Evolutionary conservation across 30 jellyfish, hydroid and myxozoan species (phyloP).

Genomic region (Cassiopea andromeda): DNA sequence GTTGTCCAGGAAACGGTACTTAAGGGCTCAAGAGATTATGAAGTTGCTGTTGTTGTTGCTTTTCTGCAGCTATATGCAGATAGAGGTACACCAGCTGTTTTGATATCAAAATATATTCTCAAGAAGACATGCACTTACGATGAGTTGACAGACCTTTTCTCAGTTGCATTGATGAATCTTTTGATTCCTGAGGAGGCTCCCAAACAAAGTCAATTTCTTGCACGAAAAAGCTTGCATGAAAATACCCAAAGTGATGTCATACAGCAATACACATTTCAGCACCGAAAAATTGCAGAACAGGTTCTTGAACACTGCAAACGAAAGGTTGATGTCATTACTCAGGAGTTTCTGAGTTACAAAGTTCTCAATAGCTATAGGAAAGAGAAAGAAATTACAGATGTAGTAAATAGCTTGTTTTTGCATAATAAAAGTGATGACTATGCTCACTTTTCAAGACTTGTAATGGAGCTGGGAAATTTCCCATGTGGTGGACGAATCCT

Average conservation of each 20-base stretch:
- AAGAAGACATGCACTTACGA: constrained; percentile 28
- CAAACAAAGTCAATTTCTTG: background rate
- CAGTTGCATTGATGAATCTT: constrained; percentile 25
- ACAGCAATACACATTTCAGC: constrained; percentile 58
- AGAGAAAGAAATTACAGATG: background rate
- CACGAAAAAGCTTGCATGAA: background rate
- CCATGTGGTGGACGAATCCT: constrained; percentile 41
- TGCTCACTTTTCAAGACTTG: constrained; percentile 40
- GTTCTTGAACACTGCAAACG: constrained; percentile 34
- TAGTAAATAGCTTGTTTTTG: constrained; percentile 42
- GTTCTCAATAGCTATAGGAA: constrained; percentile 12
- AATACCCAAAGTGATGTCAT: background rate
- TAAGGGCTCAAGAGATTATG: too few relatives aligned
- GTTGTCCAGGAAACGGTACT: background rate
- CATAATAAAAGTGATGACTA: constrained; percentile 13
- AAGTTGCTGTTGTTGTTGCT: constrained; percentile 48
- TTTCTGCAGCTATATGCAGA: constrained; percentile 50
- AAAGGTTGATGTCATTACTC: constrained; percentile 23
- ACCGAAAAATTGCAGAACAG: constrained; percentile 32
- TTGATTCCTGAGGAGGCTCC: constrained; percentile 59
- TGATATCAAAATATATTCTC: constrained; percentile 21
- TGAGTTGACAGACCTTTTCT: constrained; percentile 16
- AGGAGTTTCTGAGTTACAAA: constrained; percentile 9
- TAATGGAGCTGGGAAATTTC: constrained; percentile 9
- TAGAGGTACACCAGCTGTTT: constrained; percentile 56